These are phyloP conservation scores for Pollachius pollachius DNA, from an alignment of 2,113 vertebrate genomes.

Conservation along the genomic window DNA sequence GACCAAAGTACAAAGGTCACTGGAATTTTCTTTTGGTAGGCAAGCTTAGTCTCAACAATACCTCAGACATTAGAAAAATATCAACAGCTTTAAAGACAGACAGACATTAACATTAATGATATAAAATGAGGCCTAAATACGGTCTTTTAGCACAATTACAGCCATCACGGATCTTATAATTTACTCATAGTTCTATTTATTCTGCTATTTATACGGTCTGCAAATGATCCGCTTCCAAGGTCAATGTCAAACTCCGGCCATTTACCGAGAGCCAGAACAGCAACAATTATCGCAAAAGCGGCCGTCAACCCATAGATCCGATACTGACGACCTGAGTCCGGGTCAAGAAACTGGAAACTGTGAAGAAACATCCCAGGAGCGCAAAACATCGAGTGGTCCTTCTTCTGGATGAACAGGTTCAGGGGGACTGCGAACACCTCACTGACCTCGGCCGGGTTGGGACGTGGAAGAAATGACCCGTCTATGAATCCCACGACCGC, in stretches of 20 bases:
- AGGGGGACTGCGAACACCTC: constrained; percentile 84
- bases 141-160: not conserved
- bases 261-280: constrained; percentile 71
- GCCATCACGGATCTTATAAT: constrained; percentile 65
- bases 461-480: constrained; percentile 75
- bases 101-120: no score
- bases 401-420: constrained; percentile 78
- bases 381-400: constrained; percentile 55
- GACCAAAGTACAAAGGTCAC: no score
- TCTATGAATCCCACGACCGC: constrained; percentile 89
- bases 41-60: no score
- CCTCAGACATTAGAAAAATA: no score
- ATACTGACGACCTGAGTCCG: constrained; percentile 59
- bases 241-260: constrained; percentile 77
- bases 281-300: constrained; percentile 72
- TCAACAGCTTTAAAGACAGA: no score
- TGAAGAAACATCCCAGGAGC: constrained; percentile 46
- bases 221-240: constrained; percentile 72
- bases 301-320: constrained; percentile 88
- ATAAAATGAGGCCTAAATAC: no score
- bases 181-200: constrained; percentile 69
- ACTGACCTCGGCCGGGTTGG: constrained; percentile 87
- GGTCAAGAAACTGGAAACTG: constrained; percentile 76
- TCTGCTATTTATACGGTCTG: constrained; percentile 54
- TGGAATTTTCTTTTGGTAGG: no score